A percentile compares a stretch with the other conserved stretches of the same genome.
Conservation (phyloP, 2,113 vertebrate genomes). For the Kobus ellipsiprymnus region DNA sequence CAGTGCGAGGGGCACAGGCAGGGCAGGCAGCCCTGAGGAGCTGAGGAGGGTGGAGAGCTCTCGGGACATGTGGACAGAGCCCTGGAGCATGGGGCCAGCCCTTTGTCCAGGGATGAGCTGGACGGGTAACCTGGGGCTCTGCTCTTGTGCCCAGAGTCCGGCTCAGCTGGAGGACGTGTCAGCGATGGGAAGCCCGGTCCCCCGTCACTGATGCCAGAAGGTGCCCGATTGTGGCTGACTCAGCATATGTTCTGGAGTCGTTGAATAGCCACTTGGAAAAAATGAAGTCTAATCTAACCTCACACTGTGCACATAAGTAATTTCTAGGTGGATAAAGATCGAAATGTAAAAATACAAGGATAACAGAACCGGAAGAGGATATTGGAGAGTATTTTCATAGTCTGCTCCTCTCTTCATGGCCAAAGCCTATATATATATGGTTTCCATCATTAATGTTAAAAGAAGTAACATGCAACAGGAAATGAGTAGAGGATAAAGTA, state of each 20-base stretch:
- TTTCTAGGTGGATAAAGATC: not conserved
- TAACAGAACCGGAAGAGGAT: not conserved
- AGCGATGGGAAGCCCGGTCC: not conserved
- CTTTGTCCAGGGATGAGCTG: not conserved
- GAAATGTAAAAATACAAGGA: not conserved
- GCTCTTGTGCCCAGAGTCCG: not conserved
- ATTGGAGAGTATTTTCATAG: not conserved
- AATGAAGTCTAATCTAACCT: not conserved
- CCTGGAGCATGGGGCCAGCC: not conserved
- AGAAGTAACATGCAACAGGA: not conserved
- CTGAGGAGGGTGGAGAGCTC: rapidly evolving
- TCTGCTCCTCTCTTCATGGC: not conserved
- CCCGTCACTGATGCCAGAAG: not conserved
- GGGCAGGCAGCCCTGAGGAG: not conserved
- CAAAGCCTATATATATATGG: not conserved
- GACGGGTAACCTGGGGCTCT: not conserved
- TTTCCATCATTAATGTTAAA: not conserved
- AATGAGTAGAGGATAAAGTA: not conserved
- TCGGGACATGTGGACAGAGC: rapidly evolving
- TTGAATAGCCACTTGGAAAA: not conserved
- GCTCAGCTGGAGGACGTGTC: not conserved
- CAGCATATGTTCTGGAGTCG: not conserved
- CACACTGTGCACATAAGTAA: not conserved
- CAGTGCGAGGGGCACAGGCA: rapidly evolving
- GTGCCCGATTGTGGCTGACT: not conserved